Conservation (phyloP, 2,113 vertebrate genomes). For the Bolborhynchus lineola region DNA sequence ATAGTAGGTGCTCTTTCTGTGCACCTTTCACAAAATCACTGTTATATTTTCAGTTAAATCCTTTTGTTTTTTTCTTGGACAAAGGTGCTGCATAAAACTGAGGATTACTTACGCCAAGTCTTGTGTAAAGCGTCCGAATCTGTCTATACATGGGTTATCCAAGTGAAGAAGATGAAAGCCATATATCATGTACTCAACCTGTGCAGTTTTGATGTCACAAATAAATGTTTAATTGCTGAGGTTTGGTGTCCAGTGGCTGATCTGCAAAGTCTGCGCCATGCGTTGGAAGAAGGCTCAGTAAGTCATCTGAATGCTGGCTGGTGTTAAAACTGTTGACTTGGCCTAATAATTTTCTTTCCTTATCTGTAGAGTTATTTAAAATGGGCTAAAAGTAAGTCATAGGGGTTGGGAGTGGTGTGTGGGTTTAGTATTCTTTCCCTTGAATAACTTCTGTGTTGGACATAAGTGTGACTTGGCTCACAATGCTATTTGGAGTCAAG, state of each 20-base stretch:
- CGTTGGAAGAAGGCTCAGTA: constrained; percentile 92
- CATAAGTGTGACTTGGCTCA: neutral
- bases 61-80: neutral
- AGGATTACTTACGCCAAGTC: constrained; percentile 92
- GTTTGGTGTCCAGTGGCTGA: constrained; percentile 93
- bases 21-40: neutral
- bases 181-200: constrained; percentile 96
- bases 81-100: constrained; percentile 92
- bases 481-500: neutral
- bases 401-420: neutral
- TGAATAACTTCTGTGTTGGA: neutral
- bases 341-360: neutral
- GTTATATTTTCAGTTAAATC: neutral
- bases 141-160: constrained; percentile 86
- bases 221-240: constrained; percentile 96
- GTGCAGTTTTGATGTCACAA: constrained; percentile 97
- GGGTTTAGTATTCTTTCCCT: neutral
- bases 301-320: constrained; percentile 45
- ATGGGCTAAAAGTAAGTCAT: neutral
- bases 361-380: neutral
- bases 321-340: neutral
- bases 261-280: constrained; percentile 80
- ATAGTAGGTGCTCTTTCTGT: accelerated
- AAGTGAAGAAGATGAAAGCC: constrained; percentile 98
- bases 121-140: constrained; percentile 91